Evolutionary conservation across 2,113 vertebrate genomes (phyloP), one percentile per base, ranked within the genome.

Genomic region (Rhea americana): DNA sequence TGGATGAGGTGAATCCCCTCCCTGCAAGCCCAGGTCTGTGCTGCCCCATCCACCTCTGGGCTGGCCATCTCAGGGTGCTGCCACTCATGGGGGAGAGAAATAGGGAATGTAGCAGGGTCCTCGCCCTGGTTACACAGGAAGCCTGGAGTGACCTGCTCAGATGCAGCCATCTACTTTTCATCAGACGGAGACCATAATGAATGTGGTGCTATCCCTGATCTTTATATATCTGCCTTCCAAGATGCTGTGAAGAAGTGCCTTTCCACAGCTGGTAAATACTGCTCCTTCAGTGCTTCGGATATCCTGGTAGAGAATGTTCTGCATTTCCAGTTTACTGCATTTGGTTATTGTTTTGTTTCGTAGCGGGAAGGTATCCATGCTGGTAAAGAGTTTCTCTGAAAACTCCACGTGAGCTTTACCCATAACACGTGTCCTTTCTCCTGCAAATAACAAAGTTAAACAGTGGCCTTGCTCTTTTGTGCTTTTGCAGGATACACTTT

Each of bases 401-500:
- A 72, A 92, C 51, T 75, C 50, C 43, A 43, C 58, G 39, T 67
- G 32, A 62, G 72, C 30, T 86, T 94, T 75, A 51, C 16, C 37
- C 67, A 13, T 15, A 61, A 61, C 70, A 13, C 1, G 2, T 53
- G 19, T 56, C 66, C 0, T 0, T 95, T 81, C 82, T 82, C 68
- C 78, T 73, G 50, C 71, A 45, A 78, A 78, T 35, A 65, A 66
- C 51, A 39, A 81, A 88, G 70, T 19, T 65, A 26, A 80, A 51
- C 67, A 91, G 87, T n/a, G 84, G 77, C 70, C 85, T 89, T 73
- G 65, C 67, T 47, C 51, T 47, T 9, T 26, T 26, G 28, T 68
- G 51, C 65, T 84, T 85, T 83, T 77, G 56, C 82, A 45, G 51
- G 67, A 24, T 90, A 59, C 86, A 66, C 58, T 84, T 84, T 74